A percentile compares a stretch with the other conserved stretches of the same genome.
phyloP scores from a whole-genome alignment of 2,888 invertebrate species.

The Cremastobaeus sp. region DNA sequence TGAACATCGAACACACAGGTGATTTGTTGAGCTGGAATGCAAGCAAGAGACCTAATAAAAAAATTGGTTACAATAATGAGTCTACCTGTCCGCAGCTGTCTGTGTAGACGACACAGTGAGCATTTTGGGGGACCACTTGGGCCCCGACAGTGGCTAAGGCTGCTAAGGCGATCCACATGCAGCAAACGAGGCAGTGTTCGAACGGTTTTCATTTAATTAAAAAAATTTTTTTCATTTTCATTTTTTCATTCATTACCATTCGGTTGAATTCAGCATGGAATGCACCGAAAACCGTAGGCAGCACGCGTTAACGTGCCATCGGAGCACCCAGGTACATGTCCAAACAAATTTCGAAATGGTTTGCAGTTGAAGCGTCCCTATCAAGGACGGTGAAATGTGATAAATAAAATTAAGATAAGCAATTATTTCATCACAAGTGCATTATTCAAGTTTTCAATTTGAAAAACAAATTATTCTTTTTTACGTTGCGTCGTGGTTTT shows the following conservation, averaged over 20 bases:
- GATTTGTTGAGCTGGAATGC: slow-evolving; percentile 67
- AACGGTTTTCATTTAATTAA: slow-evolving; percentile 73
- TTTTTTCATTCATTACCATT: slow-evolving; percentile 73
- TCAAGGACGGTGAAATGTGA: slow-evolving; percentile 65
- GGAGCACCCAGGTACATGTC: slow-evolving; percentile 78
- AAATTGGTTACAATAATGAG: slow-evolving; percentile 79
- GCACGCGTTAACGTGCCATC: slow-evolving; percentile 74
- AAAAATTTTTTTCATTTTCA: slow-evolving; percentile 60
- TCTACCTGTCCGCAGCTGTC: slow-evolving; percentile 97
- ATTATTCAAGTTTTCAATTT: slow-evolving; percentile 46
- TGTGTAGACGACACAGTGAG: slow-evolving; percentile 96
- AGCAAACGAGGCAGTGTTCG: slow-evolving; percentile 80
- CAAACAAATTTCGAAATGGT: slow-evolving; percentile 69
- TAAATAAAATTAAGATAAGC: slow-evolving; percentile 58
- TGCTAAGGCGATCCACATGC: slow-evolving; percentile 81
- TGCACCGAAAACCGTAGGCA: slow-evolving; percentile 76
- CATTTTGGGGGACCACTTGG: slow-evolving; percentile 88
- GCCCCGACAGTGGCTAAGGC: slow-evolving; percentile 82
- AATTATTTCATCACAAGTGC: slow-evolving; percentile 59
- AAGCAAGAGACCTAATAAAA: slow-evolving; percentile 76
- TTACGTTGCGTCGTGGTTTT: slow-evolving; percentile 54
- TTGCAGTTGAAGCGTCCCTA: slow-evolving; percentile 69
- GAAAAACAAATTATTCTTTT: slow-evolving; percentile 23
- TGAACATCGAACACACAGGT: slow-evolving; percentile 32
- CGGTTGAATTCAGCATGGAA: slow-evolving; percentile 76